Evolutionary conservation across 2,113 vertebrate genomes (phyloP).

Genomic region (Myocastor coypus): DNA sequence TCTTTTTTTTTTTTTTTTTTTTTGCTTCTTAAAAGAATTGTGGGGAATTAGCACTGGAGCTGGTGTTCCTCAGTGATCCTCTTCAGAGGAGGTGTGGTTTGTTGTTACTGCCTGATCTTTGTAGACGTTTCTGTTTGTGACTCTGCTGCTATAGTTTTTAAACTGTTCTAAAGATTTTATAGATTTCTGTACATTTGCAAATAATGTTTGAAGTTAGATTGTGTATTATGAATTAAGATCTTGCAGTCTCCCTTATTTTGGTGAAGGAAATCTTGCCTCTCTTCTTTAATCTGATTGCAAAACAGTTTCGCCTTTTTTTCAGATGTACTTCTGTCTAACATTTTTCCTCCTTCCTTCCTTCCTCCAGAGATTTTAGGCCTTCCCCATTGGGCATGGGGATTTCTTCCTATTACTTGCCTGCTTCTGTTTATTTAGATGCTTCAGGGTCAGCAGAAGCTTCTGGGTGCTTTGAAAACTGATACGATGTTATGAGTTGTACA

Average conservation of each 20-base stretch:
- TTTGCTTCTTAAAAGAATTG: background rate
- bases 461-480: conserved; percentile 40
- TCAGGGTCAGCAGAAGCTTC: conserved; percentile 55
- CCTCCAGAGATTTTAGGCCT: background rate
- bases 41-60: background rate
- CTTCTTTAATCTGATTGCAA: background rate
- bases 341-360: background rate
- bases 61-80: background rate
- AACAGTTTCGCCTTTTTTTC: background rate
- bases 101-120: background rate
- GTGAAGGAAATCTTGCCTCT: background rate
- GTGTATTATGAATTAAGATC: background rate
- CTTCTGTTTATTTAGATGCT: conserved; percentile 51
- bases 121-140: background rate
- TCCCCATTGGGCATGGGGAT: background rate
- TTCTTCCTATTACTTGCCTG: background rate
- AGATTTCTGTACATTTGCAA: conserved; percentile 21
- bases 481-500: conserved; percentile 29
- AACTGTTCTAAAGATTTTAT: background rate
- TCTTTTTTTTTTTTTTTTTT: background rate
- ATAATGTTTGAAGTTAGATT: conserved; percentile 36
- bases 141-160: background rate
- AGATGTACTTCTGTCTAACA: background rate
- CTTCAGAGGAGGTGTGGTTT: background rate
- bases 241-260: background rate